Conservation (phyloP, 2,113 vertebrate species). For the Epinephelus moara region DNA sequence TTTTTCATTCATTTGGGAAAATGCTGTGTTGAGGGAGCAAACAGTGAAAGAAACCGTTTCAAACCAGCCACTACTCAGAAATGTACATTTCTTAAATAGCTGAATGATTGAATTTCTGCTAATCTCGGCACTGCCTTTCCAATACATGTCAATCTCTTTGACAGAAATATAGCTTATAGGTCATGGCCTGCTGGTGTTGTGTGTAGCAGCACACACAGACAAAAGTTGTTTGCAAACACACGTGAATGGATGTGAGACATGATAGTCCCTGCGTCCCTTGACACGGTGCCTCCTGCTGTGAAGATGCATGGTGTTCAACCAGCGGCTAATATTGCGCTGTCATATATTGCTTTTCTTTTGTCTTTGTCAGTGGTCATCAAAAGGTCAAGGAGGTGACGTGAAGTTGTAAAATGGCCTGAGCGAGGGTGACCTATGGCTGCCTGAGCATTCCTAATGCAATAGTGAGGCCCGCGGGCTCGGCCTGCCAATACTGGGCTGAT, state of each 20-base stretch:
- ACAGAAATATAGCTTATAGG: constrained; percentile 66
- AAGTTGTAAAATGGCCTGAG: constrained; percentile 95
- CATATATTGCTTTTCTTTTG: constrained; percentile 75
- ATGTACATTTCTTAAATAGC: constrained; percentile 53
- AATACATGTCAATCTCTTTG: constrained; percentile 70
- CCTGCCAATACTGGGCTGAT: constrained; percentile 98
- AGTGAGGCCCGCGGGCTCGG: constrained; percentile 90
- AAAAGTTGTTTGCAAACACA: constrained; percentile 7
- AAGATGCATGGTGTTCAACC: constrained; percentile 49
- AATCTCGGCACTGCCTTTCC: constrained; percentile 43
- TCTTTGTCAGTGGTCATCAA: constrained; percentile 83
- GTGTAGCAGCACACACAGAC: neutral
- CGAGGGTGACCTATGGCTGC: constrained; percentile 87
- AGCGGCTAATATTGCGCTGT: constrained; percentile 57
- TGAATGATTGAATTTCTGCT: constrained; percentile 64
- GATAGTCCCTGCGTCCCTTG: neutral
- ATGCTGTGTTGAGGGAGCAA: constrained; percentile 37
- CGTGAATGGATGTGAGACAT: neutral
- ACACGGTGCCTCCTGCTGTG: constrained; percentile 13
- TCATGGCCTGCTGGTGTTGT: constrained; percentile 37
- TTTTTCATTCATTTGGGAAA: constrained; percentile 78
- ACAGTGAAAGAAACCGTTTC: constrained; percentile 43
- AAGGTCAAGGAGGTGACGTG: constrained; percentile 91
- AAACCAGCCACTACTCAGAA: constrained; percentile 43
- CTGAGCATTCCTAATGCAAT: constrained; percentile 94